Percentiles rank a stretch among this genome's conserved stretches.
Evolutionary conservation across 2,113 vertebrate genomes (phyloP).

Genomic region (Echinops telfairi): DNA sequence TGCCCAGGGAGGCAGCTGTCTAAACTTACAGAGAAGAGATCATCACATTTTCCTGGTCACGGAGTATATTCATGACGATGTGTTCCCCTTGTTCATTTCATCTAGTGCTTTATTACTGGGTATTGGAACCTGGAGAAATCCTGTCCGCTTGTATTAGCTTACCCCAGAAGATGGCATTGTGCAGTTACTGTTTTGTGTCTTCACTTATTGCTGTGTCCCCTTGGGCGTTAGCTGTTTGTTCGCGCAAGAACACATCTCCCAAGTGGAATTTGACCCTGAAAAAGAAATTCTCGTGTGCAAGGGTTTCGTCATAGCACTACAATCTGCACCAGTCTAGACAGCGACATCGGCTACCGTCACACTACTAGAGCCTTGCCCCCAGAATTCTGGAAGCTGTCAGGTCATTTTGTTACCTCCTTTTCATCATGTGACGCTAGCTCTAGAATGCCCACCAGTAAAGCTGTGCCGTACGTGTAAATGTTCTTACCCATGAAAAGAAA

Average conservation of each 20-base stretch:
- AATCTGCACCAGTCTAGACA: constrained; percentile 83
- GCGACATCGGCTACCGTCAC: constrained; percentile 77
- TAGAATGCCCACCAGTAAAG: constrained; percentile 75
- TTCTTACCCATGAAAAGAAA: constrained; percentile 76
- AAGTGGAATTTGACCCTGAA: constrained; percentile 66
- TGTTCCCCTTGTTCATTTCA: constrained; percentile 84
- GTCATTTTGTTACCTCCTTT: constrained; percentile 79
- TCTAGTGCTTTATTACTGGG: constrained; percentile 78
- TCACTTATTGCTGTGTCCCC: constrained; percentile 81
- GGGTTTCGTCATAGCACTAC: constrained; percentile 75
- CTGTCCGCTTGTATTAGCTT: constrained; percentile 82
- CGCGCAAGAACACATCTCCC: constrained; percentile 74
- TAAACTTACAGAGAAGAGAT: constrained; percentile 71
- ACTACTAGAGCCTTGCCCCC: constrained; percentile 87
- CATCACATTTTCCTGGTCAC: constrained; percentile 82
- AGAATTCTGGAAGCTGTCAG: constrained; percentile 80
- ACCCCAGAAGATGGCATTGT: constrained; percentile 81
- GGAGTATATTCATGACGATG: constrained; percentile 76
- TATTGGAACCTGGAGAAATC: constrained; percentile 73
- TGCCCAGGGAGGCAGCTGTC: constrained; percentile 57
- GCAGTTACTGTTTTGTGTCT: constrained; percentile 84
- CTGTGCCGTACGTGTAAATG: constrained; percentile 79
- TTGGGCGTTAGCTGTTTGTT: constrained; percentile 85
- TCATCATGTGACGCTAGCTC: constrained; percentile 79
- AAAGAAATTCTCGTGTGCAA: constrained; percentile 70